These are phyloP conservation scores for Leucophora obtusa DNA, from an alignment of 2,888 invertebrate genomes.

Conservation along the genomic window DNA sequence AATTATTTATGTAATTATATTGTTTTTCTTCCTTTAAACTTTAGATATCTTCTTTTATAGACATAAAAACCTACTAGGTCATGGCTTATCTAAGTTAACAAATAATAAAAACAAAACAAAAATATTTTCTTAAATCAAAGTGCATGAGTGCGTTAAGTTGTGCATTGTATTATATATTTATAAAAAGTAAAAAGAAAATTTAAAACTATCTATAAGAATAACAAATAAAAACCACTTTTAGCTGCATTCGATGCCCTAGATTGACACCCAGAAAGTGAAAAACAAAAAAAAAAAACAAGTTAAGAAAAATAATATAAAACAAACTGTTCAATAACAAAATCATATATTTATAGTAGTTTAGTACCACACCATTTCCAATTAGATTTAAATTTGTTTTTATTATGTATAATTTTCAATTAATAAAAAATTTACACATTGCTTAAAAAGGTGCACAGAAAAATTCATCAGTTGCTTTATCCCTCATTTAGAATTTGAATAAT, in stretches of 20 bases:
- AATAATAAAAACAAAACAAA: constrained; percentile 39
- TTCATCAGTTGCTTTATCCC: too few relatives aligned
- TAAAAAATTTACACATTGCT: too few relatives aligned
- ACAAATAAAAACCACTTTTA: constrained; percentile 42
- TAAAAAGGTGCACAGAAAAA: too few relatives aligned
- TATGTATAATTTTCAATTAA: too few relatives aligned
- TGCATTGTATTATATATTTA: constrained; percentile 46
- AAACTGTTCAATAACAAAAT: not conserved
- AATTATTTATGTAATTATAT: constrained; percentile 36
- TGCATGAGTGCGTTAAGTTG: constrained; percentile 60
- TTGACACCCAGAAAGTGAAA: constrained; percentile 23
- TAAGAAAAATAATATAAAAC: constrained; percentile 1
- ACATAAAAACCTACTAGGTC: constrained; percentile 17
- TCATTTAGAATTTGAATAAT: too few relatives aligned
- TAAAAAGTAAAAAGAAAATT: constrained; percentile 12
- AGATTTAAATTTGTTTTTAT: not conserved
- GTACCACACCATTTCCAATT: not conserved
- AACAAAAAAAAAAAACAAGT: constrained; percentile 14
- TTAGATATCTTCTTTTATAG: constrained; percentile 28
- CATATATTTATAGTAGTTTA: not conserved
- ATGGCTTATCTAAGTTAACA: constrained; percentile 42
- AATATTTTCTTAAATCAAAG: constrained; percentile 38
- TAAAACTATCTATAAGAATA: constrained; percentile 33
- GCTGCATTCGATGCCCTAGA: constrained; percentile 45
- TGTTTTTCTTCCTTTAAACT: constrained; percentile 40